A percentile compares a stretch with the other conserved stretches of the same genome.
phyloP scores from a whole-genome alignment of 2,888 invertebrate species.

The Xanthorhoe designata region DNA sequence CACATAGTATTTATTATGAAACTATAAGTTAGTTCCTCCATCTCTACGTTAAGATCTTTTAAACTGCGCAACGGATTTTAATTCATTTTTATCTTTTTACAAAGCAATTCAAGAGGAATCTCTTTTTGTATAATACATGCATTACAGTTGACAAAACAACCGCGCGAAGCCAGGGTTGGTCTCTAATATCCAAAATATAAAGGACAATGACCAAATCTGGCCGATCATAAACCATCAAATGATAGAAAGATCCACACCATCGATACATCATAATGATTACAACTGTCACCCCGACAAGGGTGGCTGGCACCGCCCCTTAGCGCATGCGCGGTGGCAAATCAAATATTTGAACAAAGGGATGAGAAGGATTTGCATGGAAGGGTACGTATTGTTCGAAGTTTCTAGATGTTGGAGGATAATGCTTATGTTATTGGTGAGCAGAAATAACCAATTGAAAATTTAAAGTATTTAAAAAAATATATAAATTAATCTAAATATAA shows the following conservation, averaged over 20 bases:
- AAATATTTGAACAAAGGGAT: constrained; percentile 28
- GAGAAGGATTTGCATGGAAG: constrained; percentile 29
- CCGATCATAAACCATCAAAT: constrained; percentile 7
- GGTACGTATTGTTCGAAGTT: constrained; percentile 6
- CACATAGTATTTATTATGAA: too few relatives aligned
- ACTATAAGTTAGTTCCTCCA: too few relatives aligned
- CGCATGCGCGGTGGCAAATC: constrained; percentile 30
- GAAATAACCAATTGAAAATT: background rate
- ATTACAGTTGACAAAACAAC: too few relatives aligned
- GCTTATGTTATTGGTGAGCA: background rate
- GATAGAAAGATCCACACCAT: constrained; percentile 9
- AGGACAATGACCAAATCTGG: background rate
- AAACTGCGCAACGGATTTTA: too few relatives aligned
- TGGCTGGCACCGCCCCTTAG: constrained; percentile 22
- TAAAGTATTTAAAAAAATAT: background rate
- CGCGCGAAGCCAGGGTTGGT: too few relatives aligned
- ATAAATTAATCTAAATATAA: too few relatives aligned
- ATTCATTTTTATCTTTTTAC: too few relatives aligned
- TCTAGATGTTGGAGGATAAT: background rate
- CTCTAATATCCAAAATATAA: background rate
- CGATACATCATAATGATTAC: constrained; percentile 29
- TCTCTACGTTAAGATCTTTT: too few relatives aligned
- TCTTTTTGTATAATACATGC: too few relatives aligned
- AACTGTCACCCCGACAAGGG: constrained; percentile 23
- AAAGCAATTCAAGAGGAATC: too few relatives aligned